These are phyloP conservation scores for Taurulus bubalis DNA, from an alignment of 2,113 vertebrate species.

Conservation along the genomic window DNA sequence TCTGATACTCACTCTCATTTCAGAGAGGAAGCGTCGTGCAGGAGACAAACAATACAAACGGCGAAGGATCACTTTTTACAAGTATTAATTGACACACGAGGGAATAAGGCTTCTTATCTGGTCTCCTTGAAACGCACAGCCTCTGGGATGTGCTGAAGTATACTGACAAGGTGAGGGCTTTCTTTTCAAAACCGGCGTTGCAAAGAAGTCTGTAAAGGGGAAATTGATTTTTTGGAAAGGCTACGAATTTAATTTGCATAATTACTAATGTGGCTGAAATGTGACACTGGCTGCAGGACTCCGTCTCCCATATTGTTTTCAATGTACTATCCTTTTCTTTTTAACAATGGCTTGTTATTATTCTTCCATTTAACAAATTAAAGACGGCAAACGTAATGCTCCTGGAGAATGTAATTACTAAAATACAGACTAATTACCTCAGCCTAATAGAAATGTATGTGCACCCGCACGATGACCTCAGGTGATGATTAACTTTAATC, in stretches of 20 bases:
- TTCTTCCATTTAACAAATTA: slow-evolving; percentile 5
- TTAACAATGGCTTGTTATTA: slow-evolving; percentile 8
- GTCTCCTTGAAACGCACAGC: slow-evolving; percentile 55
- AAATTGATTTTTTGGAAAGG: background rate
- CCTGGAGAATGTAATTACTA: slow-evolving; percentile 21
- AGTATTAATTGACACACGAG: slow-evolving; percentile 74
- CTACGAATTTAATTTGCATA: slow-evolving; percentile 12
- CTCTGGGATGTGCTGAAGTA: slow-evolving; percentile 60
- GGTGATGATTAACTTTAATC: slow-evolving; percentile 5
- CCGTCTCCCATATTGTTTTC: background rate
- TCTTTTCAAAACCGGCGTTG: slow-evolving; percentile 46
- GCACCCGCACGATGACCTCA: background rate
- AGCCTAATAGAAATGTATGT: background rate
- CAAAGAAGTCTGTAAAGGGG: slow-evolving; percentile 19
- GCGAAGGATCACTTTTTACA: slow-evolving; percentile 56
- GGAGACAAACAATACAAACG: slow-evolving; percentile 55
- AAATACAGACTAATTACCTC: slow-evolving; percentile 7
- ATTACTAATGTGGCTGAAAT: background rate
- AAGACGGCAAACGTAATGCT: slow-evolving; percentile 7
- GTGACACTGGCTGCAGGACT: slow-evolving; percentile 9
- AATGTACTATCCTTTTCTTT: background rate
- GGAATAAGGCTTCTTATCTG: slow-evolving; percentile 70
- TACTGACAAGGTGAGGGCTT: slow-evolving; percentile 64
- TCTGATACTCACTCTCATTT: slow-evolving; percentile 53
- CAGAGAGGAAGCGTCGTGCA: slow-evolving; percentile 28